Conservation (phyloP, 2,113 vertebrate genomes). For the Vidua macroura region DNA sequence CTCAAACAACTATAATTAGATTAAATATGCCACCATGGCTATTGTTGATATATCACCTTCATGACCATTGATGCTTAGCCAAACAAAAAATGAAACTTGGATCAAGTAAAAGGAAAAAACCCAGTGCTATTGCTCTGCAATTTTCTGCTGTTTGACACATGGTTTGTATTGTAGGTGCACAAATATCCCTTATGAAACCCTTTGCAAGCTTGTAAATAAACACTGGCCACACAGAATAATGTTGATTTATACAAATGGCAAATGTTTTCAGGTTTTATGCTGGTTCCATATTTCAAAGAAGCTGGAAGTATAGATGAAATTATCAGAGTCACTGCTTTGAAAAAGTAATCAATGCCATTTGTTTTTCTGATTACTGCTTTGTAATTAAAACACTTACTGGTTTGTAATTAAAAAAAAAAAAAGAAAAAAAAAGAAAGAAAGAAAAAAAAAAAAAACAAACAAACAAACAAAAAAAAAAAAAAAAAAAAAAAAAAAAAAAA, state of each 20-base stretch:
- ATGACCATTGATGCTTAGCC: constrained; percentile 6
- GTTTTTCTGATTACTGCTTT: neutral
- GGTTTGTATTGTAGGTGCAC: constrained; percentile 49
- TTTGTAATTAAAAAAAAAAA: neutral
- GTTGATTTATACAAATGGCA: constrained; percentile 9
- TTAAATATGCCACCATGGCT: neutral
- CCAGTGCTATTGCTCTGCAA: neutral
- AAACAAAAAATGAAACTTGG: constrained; percentile 37
- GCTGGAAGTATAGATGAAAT: neutral
- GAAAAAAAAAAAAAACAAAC: neutral
- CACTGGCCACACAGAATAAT: neutral
- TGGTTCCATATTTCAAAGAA: constrained; percentile 10
- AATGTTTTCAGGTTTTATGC: neutral
- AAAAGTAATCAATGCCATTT: constrained; percentile 38
- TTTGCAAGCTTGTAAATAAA: constrained; percentile 40
- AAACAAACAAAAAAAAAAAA: neutral
- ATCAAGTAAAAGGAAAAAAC: neutral
- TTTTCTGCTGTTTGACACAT: constrained; percentile 37
- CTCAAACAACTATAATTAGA: neutral
- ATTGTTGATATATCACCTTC: constrained; percentile 40
- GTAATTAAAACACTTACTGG: neutral
- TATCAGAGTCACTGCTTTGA: neutral
- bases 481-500: neutral
- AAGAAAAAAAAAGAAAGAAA: neutral
- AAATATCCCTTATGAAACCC: neutral